Conservation (phyloP, 2,113 vertebrate genomes). For the Clarias gariepinus region DNA sequence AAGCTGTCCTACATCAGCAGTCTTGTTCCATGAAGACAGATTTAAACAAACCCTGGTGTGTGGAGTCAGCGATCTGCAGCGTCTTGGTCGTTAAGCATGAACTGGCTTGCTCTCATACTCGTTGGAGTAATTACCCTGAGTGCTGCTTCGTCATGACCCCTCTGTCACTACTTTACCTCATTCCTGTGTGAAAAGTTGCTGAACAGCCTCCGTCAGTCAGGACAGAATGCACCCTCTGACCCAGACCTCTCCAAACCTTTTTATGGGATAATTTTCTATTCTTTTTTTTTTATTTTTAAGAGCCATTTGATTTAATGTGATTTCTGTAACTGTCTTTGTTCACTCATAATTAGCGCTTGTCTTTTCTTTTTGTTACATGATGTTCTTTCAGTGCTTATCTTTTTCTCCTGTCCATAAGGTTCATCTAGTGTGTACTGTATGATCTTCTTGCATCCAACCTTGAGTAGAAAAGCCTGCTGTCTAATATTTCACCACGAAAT, state of each 20-base stretch:
- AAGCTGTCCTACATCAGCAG: constrained; percentile 10
- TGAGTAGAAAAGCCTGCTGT: too few relatives aligned
- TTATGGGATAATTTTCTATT: too few relatives aligned
- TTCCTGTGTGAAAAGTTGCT: background rate
- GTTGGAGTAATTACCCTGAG: constrained; percentile 22
- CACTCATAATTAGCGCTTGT: too few relatives aligned
- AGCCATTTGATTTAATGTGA: too few relatives aligned
- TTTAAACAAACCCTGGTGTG: constrained; percentile 7
- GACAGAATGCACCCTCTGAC: background rate
- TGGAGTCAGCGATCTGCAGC: constrained; percentile 15
- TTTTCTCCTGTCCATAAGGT: too few relatives aligned
- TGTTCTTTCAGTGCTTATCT: too few relatives aligned
- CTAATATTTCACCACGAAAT: too few relatives aligned
- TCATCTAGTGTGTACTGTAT: too few relatives aligned
- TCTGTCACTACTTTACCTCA: constrained; percentile 3
- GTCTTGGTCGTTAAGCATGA: constrained; percentile 4
- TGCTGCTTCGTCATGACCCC: constrained; percentile 10
- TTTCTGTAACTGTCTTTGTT: too few relatives aligned
- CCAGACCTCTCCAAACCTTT: background rate
- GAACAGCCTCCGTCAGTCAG: background rate
- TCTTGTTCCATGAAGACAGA: constrained; percentile 4
- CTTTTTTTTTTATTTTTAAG: too few relatives aligned
- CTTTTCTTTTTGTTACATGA: too few relatives aligned
- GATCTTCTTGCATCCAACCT: too few relatives aligned
- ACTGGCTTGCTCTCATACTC: constrained; percentile 22